Evolutionary conservation across 2,113 vertebrate species (phyloP), one percentile per base, ranked within the genome.

Genomic region (Barbus barbus): DNA sequence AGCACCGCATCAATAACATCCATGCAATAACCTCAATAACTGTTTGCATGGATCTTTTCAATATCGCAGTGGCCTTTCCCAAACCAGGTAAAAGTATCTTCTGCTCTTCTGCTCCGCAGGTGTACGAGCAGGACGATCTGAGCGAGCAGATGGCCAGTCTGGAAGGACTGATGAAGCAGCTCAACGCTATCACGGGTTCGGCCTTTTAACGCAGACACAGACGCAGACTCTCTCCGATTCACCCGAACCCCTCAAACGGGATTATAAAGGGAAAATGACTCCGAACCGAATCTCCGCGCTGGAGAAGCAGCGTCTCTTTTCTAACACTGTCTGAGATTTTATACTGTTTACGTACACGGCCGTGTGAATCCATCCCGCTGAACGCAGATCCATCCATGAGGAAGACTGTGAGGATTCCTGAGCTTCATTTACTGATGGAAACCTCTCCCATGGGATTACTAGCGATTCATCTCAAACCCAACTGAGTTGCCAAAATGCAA

Each of bases 61-160:
- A 13, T n/a, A n/a, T n/a, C n/a, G n/a, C n/a, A 4, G 9, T 60
- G 69, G 28, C 67, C 38, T 82, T 53, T 33, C 14, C 63, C 71
- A 36, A 16, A 31, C 31, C 9, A 20, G 14, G 63, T 3, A 5
- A 1, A 36, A 38, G 31, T 72, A 26, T 46, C 38, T 20, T 53
- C 51, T 51, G 51, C 51, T 20, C 18, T 71, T 38, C 9, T 24
- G 11, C 36, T 72, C 20, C 20, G 0, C 90, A 99, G 97, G 95
- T 98, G 5, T 99, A 98, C 4, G 97, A 98, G 89, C 97, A 99
- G 89, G 97, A 99, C 3, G 97, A 99, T 89, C 89, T 98, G 86
- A 98, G 97, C 12, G 97, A 98, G 90, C 97, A 99, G 93, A 99
- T 99, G 97, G 97, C 97, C 75, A 99, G 97, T 90, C 93, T 99